Evolutionary conservation across 2,113 vertebrate genomes (phyloP).

Genomic region (Pseudopodoces humilis): DNA sequence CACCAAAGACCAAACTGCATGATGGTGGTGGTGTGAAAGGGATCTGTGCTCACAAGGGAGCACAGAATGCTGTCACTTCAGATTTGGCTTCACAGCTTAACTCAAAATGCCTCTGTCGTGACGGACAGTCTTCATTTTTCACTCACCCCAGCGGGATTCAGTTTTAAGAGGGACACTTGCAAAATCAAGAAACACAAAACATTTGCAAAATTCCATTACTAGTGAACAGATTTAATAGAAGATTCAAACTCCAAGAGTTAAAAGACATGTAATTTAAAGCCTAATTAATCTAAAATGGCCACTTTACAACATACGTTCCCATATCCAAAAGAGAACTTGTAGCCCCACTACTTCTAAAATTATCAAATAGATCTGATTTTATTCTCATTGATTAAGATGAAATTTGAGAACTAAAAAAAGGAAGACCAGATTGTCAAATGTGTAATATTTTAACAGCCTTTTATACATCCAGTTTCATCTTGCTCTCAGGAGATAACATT

Average conservation of each 20-base stretch:
- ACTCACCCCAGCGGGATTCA: neutral
- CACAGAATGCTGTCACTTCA: fast-evolving
- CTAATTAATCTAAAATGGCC: neutral
- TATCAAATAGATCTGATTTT: neutral
- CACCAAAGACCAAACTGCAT: neutral
- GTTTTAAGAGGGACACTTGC: neutral
- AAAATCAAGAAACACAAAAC: neutral
- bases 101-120: neutral
- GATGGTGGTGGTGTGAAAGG: neutral
- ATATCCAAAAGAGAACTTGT: neutral
- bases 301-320: neutral
- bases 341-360: neutral
- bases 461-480: neutral
- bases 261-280: neutral
- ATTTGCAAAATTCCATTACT: neutral
- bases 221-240: neutral
- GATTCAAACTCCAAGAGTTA: neutral
- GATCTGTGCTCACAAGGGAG: neutral
- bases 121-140: neutral
- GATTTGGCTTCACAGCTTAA: neutral
- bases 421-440: neutral
- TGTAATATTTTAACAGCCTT: neutral
- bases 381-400: neutral
- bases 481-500: neutral
- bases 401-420: neutral